Conservation (phyloP, 2,113 vertebrate species). For the Lutjanus erythropterus region DNA sequence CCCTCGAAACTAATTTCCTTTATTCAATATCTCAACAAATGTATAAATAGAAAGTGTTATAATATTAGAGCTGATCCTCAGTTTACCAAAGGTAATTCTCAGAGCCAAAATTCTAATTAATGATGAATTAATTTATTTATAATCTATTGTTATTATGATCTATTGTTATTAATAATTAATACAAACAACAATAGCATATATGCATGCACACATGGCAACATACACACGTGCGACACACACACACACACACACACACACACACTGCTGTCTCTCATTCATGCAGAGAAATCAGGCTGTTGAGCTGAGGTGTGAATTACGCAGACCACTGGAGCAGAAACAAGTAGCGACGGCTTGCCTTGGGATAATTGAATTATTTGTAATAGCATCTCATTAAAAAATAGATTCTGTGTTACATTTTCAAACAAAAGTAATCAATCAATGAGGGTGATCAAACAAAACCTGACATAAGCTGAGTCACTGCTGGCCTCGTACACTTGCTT, state of each 20-base stretch:
- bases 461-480: slow-evolving; percentile 27
- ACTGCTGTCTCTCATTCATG: slow-evolving; percentile 42
- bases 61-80: too few species aligned
- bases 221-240: slow-evolving; percentile 28
- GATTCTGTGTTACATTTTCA: slow-evolving; percentile 63
- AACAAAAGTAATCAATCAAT: slow-evolving; percentile 75
- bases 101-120: too few species aligned
- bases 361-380: slow-evolving; percentile 85
- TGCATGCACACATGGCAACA: not conserved
- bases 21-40: too few species aligned
- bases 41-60: too few species aligned
- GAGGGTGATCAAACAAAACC: slow-evolving; percentile 59
- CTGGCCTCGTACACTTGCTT: not conserved
- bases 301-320: slow-evolving; percentile 80
- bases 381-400: slow-evolving; percentile 75
- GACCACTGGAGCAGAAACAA: slow-evolving; percentile 80
- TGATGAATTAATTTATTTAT: too few species aligned
- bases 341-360: slow-evolving; percentile 61
- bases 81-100: too few species aligned
- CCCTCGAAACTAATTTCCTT: too few species aligned
- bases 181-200: not conserved
- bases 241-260: slow-evolving; percentile 8
- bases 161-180: too few species aligned
- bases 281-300: slow-evolving; percentile 58
- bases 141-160: too few species aligned